phyloP scores from a whole-genome alignment of 2,113 vertebrate genomes.

The Malurus alboscapulatus region DNA sequence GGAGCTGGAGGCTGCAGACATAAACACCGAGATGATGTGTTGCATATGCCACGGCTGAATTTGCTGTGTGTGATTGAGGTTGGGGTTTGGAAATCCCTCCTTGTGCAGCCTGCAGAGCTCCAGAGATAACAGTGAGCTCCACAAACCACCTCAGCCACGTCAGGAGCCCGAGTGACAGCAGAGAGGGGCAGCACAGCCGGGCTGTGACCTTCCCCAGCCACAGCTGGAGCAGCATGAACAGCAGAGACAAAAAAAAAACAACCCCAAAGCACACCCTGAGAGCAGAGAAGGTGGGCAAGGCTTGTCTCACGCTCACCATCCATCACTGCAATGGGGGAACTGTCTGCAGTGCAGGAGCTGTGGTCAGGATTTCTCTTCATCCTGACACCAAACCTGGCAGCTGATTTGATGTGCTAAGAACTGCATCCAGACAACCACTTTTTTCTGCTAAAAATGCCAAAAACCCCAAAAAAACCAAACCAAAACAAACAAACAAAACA shows the following conservation, averaged over 20 bases:
- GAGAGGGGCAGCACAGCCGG: not conserved
- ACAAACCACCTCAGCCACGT: not conserved
- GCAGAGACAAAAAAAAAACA: not conserved
- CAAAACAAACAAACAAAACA: no score
- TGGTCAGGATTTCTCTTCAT: not conserved
- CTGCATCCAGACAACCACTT: not conserved
- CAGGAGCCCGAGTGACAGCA: fast-evolving
- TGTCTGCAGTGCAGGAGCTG: not conserved
- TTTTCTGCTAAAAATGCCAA: not conserved
- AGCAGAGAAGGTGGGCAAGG: not conserved
- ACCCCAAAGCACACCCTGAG: not conserved
- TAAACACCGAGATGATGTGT: conserved; percentile 43
- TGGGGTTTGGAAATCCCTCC: conserved; percentile 2
- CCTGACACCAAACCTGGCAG: not conserved
- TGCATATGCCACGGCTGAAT: conserved; percentile 2
- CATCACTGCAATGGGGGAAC: not conserved
- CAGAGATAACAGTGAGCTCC: not conserved
- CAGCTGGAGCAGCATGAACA: fast-evolving
- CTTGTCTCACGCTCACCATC: not conserved
- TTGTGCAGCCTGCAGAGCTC: not conserved
- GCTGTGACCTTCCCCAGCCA: not conserved
- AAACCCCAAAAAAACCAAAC: no score
- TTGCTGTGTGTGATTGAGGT: not conserved
- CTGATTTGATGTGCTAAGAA: not conserved
- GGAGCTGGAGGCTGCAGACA: conserved; percentile 44